These are phyloP conservation scores for Bubo bubo DNA, from an alignment of 2,113 vertebrate genomes.

Conservation along the genomic window DNA sequence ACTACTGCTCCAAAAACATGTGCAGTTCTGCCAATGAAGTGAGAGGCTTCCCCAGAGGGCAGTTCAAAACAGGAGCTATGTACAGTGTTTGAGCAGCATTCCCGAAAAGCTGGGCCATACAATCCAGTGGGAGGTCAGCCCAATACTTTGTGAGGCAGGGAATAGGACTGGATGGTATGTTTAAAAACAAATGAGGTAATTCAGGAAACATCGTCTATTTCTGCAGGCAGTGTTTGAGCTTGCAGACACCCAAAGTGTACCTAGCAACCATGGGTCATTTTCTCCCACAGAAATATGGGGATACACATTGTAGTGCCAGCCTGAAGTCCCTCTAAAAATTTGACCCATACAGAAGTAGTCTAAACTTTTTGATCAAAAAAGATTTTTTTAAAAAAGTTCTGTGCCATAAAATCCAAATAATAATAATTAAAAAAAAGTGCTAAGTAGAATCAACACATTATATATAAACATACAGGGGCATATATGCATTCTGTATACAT, in stretches of 20 bases:
- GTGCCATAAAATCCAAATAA: background rate
- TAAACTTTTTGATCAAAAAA: background rate
- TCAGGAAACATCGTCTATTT: background rate
- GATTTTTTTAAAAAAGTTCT: background rate
- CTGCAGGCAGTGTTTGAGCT: background rate
- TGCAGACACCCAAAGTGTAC: background rate
- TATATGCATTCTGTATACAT: background rate
- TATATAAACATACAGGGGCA: background rate
- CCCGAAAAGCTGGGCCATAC: accelerated
- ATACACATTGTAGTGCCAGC: background rate
- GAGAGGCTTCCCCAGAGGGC: background rate
- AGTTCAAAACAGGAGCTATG: background rate
- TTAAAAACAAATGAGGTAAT: background rate
- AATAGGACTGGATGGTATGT: background rate
- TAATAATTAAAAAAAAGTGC: no score
- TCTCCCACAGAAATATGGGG: background rate
- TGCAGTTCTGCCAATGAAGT: background rate
- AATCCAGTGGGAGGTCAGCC: background rate
- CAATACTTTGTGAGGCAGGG: background rate
- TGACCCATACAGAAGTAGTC: background rate
- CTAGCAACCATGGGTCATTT: background rate
- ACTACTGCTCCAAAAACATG: background rate
- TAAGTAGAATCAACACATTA: background rate
- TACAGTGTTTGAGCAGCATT: background rate
- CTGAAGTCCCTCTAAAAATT: background rate